phyloP scores from a whole-genome alignment of 1,140 invertebrate species.

The Conopomorpha cramerella region DNA sequence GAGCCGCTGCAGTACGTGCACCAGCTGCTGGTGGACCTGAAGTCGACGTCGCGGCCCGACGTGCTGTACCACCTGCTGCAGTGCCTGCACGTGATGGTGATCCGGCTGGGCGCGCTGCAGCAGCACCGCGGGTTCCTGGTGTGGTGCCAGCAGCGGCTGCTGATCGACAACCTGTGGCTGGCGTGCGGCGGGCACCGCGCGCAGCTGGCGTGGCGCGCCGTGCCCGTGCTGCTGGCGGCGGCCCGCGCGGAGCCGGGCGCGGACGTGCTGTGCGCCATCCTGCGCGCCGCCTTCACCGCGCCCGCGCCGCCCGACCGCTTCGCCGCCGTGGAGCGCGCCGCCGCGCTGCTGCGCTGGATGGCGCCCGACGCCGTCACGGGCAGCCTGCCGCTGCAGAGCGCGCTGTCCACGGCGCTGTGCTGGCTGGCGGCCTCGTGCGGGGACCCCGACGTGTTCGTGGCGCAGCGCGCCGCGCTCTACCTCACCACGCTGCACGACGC shows the following conservation, averaged over 20 bases:
- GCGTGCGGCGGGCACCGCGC: conserved; percentile 90
- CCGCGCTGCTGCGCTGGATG: conserved; percentile 93
- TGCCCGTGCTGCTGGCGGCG: conserved; percentile 90
- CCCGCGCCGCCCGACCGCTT: conserved; percentile 90
- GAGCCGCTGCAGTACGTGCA: conserved; percentile 92
- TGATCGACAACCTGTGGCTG: conserved; percentile 73
- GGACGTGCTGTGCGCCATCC: conserved; percentile 92
- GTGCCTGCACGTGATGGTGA: conserved; percentile 87
- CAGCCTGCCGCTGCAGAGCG: conserved; percentile 86
- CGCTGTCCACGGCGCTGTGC: conserved; percentile 94
- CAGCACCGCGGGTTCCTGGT: conserved; percentile 95
- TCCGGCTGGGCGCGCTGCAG: conserved; percentile 92
- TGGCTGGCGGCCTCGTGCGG: conserved; percentile 95
- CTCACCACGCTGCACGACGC: conserved; percentile 88
- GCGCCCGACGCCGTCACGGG: conserved; percentile 84
- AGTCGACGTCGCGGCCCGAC: conserved; percentile 85
- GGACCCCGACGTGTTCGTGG: conserved; percentile 86
- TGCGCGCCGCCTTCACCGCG: conserved; percentile 92
- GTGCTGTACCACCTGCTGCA: conserved; percentile 92
- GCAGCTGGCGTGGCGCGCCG: conserved; percentile 87
- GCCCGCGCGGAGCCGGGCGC: conserved; percentile 90
- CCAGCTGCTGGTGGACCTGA: conserved; percentile 85
- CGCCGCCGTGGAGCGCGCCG: conserved; percentile 91
- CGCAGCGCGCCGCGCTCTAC: conserved; percentile 86
- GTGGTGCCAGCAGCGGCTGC: conserved; percentile 95